A percentile compares a stretch with the other conserved stretches of the same genome.
phyloP scores from a whole-genome alignment of 2,888 invertebrate genomes.

The Agrochola lota region DNA sequence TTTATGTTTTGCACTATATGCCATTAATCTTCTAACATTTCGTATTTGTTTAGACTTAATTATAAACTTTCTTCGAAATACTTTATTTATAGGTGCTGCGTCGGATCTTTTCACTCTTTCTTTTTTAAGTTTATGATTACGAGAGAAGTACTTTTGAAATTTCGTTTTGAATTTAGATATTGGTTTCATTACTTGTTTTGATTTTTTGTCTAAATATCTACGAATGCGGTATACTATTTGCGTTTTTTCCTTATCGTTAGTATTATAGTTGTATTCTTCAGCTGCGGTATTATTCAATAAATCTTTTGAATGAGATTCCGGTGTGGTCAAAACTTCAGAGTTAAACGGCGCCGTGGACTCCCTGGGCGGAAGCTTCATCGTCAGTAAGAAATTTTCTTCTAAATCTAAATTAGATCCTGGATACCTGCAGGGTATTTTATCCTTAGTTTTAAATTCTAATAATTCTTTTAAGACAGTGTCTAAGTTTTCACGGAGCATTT shows the following conservation, averaged over 20 bases:
- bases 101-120: conserved; percentile 59
- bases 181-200: conserved; percentile 71
- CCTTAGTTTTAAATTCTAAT: conserved; percentile 89
- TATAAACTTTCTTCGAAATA: conserved; percentile 55
- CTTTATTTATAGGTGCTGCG: conserved; percentile 29
- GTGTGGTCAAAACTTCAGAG: conserved; percentile 64
- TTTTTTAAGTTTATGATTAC: conserved; percentile 50
- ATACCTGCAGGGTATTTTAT: conserved; percentile 76
- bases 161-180: conserved; percentile 71
- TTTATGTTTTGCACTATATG: conserved; percentile 58
- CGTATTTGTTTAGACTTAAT: conserved; percentile 60
- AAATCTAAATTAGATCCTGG: conserved; percentile 83
- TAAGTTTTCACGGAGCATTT: conserved; percentile 95
- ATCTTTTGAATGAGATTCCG: conserved; percentile 66
- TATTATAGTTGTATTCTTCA: conserved; percentile 45
- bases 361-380: conserved; percentile 42
- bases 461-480: conserved; percentile 93
- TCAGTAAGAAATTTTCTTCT: conserved; percentile 75
- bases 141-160: conserved; percentile 64
- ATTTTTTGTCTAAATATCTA: conserved; percentile 80
- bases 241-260: conserved; percentile 68
- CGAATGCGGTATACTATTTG: conserved; percentile 82
- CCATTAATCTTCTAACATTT: conserved; percentile 72
- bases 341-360: conserved; percentile 33
- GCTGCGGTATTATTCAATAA: conserved; percentile 17